Evolutionary conservation across 2,113 vertebrate species (phyloP), one percentile per base, ranked within the genome.

Genomic region (Catharus bicknelli): DNA sequence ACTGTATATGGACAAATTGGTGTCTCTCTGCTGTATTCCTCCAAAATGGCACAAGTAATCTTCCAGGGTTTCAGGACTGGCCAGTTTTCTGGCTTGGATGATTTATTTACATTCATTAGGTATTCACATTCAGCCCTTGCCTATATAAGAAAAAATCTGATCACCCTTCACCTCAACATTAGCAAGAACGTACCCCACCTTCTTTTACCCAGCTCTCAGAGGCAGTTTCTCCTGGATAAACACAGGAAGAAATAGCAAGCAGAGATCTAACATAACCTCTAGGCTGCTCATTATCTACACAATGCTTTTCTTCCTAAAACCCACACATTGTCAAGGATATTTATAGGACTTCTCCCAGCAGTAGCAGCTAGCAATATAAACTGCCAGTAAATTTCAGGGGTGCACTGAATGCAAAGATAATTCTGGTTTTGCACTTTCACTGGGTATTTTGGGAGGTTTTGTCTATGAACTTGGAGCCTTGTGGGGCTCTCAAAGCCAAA

Each of bases 351-450:
- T 59, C 48, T 83, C 85, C 59, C 53, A 88, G 67, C 55, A 85
- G 93, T 83, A 91, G 78, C 82, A 79, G 36, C 57, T 67, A 48
- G 59, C 43, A 80, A 59, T 32, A 80, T 73, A 96, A 91, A 79
- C 51, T 77, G 84, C 21, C 90, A 88, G 84, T 88, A 90, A 85
- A 91, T 96, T 95, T 90, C 63, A 74, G 69, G 57, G 53, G 73
- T 79, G 69, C 36, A 5, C 40, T 70, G 59, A 62, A 83, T 45
- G n/a, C 67, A 67, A 50, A 91, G 79, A 86, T 80, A 75, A 74
- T 63, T 81, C 67, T 83, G 55, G n/a, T 63, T 91, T 91, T 85
- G 78, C 59, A 62, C 51, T 90, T 92, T 34, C 29, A 11, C 18
- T 79, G 58, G 36, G 30, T 63, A 21, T 83, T 86, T 88, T 53